Base-by-base conservation (phyloP, 2,888 invertebrate species). In the Neria commutata region DNA sequence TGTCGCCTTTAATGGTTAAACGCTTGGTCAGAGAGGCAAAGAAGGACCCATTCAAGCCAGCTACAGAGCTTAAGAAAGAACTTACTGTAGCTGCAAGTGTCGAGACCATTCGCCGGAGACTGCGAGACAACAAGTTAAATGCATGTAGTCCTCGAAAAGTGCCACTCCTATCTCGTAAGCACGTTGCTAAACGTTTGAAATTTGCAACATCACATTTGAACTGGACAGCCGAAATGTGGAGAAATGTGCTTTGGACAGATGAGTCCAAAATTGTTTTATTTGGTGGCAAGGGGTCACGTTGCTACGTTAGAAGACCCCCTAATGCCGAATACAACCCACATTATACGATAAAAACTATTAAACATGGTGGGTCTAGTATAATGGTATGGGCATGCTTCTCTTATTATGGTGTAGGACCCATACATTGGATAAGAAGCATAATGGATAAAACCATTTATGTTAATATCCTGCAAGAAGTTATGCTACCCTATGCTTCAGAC, bases 331-430 rank as follows among this genome's bases (percentile, higher is more conserved):
- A 58, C 24, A 33, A 47, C 14, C 58, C 61, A 14, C 55, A 51
- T 25, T 60, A 60, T 21, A 65, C 63, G 2, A 14, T 47, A 6
- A 61, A 67, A 60, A 65, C 56, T 1, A 54, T 66, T 1, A 66
- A 64, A 46, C 62, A 67, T 49, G 62, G 63, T 33, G 65, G 64
- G n/a, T 54, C 51, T 11, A 62, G 45, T 26, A 60, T 66, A 6
- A 59, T 64, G 59, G 52, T 67, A n/a, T 60, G 60, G 61, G 61
- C 60, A 8, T 62, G 58, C 26, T 63, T 67, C 59, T 67, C 61
- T 14, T 65, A 57, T 17, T 52, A 23, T 47, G 62, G 66, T 29
- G 64, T 67, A 0, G 67, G 66, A 17, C 62, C 63, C 5, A 63
- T 67, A 33, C 49, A 62, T 45, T 37, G 53, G 50, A 61, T 65